These are phyloP conservation scores for Platanista minor DNA, from an alignment of 2,113 vertebrate species.

Conservation along the genomic window DNA sequence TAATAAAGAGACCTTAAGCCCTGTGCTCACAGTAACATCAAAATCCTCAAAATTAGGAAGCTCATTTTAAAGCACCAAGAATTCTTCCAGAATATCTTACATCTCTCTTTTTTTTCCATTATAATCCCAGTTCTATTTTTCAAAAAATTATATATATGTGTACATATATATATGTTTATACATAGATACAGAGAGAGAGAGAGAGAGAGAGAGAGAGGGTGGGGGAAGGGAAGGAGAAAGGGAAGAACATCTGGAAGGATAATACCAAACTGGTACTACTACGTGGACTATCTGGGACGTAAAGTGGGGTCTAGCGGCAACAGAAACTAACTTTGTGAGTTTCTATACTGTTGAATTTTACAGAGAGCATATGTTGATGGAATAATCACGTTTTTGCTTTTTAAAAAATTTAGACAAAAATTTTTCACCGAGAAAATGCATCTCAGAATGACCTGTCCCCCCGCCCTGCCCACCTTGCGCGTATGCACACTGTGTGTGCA, in stretches of 20 bases:
- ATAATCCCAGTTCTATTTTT: not conserved
- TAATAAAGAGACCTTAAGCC: not conserved
- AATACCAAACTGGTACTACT: not conserved
- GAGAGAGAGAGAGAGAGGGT: not conserved
- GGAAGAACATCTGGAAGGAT: not conserved
- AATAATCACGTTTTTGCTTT: not conserved
- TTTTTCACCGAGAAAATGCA: not conserved
- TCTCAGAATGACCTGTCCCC: not conserved
- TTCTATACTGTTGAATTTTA: not conserved
- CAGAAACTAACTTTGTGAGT: not conserved
- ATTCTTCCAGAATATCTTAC: not conserved
- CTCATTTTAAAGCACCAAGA: not conserved
- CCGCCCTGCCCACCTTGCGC: rapidly evolving
- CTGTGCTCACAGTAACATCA: not conserved
- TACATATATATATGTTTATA: too few species aligned
- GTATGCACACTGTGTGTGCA: not conserved
- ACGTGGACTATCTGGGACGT: not conserved
- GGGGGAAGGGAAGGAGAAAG: too few species aligned
- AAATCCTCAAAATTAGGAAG: not conserved
- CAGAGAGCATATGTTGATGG: not conserved
- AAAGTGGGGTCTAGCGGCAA: not conserved
- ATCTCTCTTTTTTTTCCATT: not conserved
- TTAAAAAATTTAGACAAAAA: not conserved
- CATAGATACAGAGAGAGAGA: too few species aligned
- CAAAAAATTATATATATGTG: not conserved